Conservation (phyloP, 2,888 invertebrate species). For the Bombylius discolor region DNA sequence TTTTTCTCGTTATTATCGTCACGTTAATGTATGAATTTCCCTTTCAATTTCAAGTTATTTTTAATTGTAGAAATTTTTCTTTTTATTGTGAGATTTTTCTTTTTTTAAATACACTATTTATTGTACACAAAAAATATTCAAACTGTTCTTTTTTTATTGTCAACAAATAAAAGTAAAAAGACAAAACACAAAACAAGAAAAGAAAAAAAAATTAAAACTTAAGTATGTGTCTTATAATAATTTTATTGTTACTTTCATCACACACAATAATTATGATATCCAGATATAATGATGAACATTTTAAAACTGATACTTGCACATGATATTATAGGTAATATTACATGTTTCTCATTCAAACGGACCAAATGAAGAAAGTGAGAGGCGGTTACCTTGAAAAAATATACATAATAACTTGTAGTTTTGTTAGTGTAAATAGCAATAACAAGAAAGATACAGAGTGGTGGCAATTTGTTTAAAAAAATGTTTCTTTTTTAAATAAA, state of each 20-base stretch:
- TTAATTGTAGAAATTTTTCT: no score
- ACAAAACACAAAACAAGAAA: background rate
- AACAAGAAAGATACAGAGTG: no score
- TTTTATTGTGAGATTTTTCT: background rate
- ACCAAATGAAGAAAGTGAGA: constrained; percentile 12
- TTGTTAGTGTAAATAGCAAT: no score
- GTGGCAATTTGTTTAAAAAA: no score
- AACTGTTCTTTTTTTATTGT: no score
- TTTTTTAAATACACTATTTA: no score
- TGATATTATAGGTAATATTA: background rate
- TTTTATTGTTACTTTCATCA: background rate
- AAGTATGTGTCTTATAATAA: background rate
- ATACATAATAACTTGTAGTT: background rate
- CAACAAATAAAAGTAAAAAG: no score
- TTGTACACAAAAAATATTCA: no score
- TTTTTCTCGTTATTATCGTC: background rate
- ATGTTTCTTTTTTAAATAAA: no score
- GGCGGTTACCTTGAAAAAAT: constrained; percentile 9
- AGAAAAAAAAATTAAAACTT: background rate
- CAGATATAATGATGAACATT: no score
- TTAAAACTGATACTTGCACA: background rate
- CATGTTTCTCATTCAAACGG: background rate
- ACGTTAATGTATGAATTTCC: background rate
- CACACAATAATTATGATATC: background rate
- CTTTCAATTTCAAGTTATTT: no score